These are phyloP conservation scores for Caenorhabditis zanzibari DNA, from an alignment of 2,888 invertebrate species.

Conservation along the genomic window DNA sequence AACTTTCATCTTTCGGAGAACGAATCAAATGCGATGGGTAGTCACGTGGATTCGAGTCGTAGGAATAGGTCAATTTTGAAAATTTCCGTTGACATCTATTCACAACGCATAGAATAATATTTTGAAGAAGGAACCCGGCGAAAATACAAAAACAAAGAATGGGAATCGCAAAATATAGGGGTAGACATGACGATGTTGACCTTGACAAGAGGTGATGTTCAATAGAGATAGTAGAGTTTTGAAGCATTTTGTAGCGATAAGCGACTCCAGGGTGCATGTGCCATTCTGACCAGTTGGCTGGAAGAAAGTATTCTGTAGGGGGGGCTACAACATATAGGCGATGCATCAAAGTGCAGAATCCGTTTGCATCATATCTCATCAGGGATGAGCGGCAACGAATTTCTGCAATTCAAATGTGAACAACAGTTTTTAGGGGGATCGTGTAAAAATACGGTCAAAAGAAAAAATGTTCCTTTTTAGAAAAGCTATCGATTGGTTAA, in stretches of 20 bases:
- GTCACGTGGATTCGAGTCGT: slow-evolving; percentile 50
- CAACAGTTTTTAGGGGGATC: no score
- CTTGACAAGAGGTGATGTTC: slow-evolving; percentile 57
- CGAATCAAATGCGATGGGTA: slow-evolving; percentile 51
- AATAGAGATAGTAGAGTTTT: slow-evolving; percentile 33
- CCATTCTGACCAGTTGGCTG: slow-evolving; percentile 58
- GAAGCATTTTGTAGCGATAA: slow-evolving; percentile 45
- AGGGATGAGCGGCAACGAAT: no score
- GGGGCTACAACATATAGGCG: neutral
- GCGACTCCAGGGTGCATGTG: slow-evolving; percentile 47
- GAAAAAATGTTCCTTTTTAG: no score
- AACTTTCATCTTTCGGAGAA: slow-evolving; percentile 57
- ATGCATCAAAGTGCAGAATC: neutral
- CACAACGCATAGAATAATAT: slow-evolving; percentile 12
- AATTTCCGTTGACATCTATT: slow-evolving; percentile 22
- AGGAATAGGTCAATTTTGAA: slow-evolving; percentile 25
- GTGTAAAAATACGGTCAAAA: no score
- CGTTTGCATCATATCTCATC: neutral
- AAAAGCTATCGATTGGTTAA: no score
- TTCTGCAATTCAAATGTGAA: no score
- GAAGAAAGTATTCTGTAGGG: slow-evolving; percentile 14
- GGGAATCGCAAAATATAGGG: slow-evolving; percentile 46
- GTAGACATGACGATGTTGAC: slow-evolving; percentile 47
- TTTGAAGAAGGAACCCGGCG: slow-evolving; percentile 48
- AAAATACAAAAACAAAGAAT: slow-evolving; percentile 47